Percentiles rank a stretch among this genome's conserved stretches.
Evolutionary conservation across 2,113 vertebrate species (phyloP).

Genomic region (Colossoma macropomum): DNA sequence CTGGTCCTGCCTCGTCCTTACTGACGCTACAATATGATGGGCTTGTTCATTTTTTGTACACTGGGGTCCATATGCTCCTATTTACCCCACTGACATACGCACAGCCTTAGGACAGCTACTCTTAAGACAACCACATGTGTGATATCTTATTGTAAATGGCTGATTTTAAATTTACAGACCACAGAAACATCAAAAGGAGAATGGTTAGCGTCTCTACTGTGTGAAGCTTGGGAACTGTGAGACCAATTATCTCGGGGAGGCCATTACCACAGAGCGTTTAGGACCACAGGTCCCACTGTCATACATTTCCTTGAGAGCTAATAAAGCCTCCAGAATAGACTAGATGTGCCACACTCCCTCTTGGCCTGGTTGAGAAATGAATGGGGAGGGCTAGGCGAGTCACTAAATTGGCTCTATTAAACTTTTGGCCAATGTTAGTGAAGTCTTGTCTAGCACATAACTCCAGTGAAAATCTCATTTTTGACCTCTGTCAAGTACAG

Average conservation of each 20-base stretch:
- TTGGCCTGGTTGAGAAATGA: not conserved
- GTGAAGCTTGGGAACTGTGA: constrained; percentile 20
- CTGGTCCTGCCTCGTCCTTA: too few relatives aligned
- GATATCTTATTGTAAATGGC: not conserved
- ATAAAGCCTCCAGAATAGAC: not conserved
- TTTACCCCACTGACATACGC: too few relatives aligned
- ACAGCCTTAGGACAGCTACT: too few relatives aligned
- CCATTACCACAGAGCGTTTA: constrained; percentile 15
- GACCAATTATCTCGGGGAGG: constrained; percentile 32
- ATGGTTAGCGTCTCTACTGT: not conserved
- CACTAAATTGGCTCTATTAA: constrained; percentile 6
- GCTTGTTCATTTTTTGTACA: too few relatives aligned
- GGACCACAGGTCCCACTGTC: constrained; percentile 4
- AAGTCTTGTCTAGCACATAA: not conserved
- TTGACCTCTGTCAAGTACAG: not conserved
- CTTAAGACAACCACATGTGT: not conserved
- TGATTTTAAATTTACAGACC: constrained; percentile 7
- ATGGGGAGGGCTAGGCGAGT: not conserved
- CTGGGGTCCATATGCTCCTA: too few relatives aligned
- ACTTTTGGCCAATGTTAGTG: too few relatives aligned
- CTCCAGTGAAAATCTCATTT: not conserved
- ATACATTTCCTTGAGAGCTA: constrained; percentile 9
- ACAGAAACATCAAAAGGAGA: not conserved
- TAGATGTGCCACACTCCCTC: not conserved
- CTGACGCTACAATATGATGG: too few relatives aligned